phyloP scores from a whole-genome alignment of 2,797 vertebrate genomes.

The Anguilla megastoma region DNA sequence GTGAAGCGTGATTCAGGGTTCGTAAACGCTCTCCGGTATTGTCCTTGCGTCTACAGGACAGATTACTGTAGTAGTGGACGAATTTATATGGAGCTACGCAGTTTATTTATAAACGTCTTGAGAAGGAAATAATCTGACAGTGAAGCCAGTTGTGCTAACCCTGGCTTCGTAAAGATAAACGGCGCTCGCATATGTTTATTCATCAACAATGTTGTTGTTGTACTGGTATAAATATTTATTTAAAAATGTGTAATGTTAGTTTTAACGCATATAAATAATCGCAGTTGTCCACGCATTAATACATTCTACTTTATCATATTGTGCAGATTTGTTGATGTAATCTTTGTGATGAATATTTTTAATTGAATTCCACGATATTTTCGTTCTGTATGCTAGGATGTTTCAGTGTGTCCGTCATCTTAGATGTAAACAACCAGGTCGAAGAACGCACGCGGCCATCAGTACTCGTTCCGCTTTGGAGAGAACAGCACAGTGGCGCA shows the following conservation, averaged over 20 bases:
- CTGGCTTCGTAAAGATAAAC: neutral
- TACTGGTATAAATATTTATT: constrained; percentile 17
- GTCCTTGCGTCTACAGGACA: neutral
- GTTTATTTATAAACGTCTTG: constrained; percentile 57
- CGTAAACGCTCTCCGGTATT: neutral
- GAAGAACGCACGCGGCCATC: constrained; percentile 13
- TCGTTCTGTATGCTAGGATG: neutral
- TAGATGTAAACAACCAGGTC: constrained; percentile 26
- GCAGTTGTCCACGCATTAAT: neutral
- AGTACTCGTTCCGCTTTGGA: constrained; percentile 7
- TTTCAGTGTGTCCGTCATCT: constrained; percentile 16
- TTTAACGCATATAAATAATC: neutral
- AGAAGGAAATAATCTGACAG: constrained; percentile 39
- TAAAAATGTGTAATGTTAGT: neutral
- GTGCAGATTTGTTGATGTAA: neutral
- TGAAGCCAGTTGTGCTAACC: constrained; percentile 20
- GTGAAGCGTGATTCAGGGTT: neutral
- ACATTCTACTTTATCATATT: neutral
- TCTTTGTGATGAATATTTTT: neutral
- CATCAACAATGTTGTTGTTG: constrained; percentile 29
- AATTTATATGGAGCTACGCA: constrained; percentile 62
- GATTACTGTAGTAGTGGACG: constrained; percentile 8
- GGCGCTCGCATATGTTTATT: neutral
- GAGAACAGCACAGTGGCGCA: constrained; percentile 6
- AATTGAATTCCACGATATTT: neutral